Evolutionary conservation across 2,888 invertebrate species (phyloP).

Genomic region (Himalopsyche kuldschensis): DNA sequence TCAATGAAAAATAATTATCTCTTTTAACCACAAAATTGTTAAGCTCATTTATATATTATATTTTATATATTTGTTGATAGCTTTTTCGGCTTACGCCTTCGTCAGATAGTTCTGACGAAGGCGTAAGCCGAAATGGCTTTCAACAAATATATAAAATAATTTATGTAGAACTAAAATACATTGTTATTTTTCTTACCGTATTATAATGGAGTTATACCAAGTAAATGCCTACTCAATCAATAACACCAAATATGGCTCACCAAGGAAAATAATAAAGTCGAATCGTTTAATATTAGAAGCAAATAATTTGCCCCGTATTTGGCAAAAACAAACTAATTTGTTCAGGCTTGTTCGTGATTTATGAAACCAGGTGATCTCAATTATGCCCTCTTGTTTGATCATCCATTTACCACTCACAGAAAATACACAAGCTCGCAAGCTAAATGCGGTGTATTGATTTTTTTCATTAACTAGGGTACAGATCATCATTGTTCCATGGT

Average conservation of each 20-base stretch:
- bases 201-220: no score
- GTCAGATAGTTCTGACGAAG: no score
- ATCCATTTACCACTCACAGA: constrained; percentile 20
- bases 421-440: constrained; percentile 2
- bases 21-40: no score
- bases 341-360: constrained; percentile 32
- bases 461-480: constrained; percentile 1
- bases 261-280: not conserved
- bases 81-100: no score
- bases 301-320: not conserved
- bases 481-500: constrained; percentile 11
- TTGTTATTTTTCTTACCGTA: no score
- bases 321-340: not conserved
- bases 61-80: no score
- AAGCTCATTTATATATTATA: no score
- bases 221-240: no score
- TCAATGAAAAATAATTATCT: no score
- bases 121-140: no score
- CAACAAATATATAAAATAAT: no score
- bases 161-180: no score
- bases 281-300: not conserved
- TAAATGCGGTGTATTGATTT: constrained; percentile 6
- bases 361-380: constrained; percentile 39
- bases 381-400: constrained; percentile 21
- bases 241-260: not conserved